Conservation (phyloP, 1,140 invertebrate species). For the Macrosteles quadrilineatus region DNA sequence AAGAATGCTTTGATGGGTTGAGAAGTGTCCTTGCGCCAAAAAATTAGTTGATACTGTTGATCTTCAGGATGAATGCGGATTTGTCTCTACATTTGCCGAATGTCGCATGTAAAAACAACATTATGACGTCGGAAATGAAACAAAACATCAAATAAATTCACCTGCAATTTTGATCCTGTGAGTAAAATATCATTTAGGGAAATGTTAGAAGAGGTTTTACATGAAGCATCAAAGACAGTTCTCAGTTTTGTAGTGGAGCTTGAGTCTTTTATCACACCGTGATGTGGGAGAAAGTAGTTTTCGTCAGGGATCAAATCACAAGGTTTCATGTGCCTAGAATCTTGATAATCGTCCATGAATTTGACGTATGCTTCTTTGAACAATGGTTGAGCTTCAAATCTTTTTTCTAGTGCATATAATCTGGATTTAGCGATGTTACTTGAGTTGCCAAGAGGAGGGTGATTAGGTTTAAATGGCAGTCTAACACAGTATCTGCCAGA, state of each 20-base stretch:
- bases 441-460: no score
- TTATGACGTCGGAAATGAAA: conserved; percentile 23
- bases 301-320: neutral
- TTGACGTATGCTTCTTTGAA: neutral
- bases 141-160: conserved; percentile 37
- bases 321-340: neutral
- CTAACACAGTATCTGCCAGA: no score
- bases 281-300: conserved; percentile 37
- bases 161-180: conserved; percentile 40
- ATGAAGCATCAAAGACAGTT: conserved; percentile 35
- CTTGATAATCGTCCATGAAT: neutral
- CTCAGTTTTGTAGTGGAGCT: conserved; percentile 34
- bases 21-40: neutral
- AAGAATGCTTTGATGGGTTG: neutral
- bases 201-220: conserved; percentile 11
- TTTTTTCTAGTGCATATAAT: no score
- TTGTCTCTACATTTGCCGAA: conserved; percentile 8
- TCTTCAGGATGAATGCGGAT: neutral
- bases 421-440: no score
- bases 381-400: neutral
- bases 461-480: no score
- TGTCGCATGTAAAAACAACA: neutral
- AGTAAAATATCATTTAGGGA: conserved; percentile 36
- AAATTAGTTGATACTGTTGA: neutral
- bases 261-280: conserved; percentile 24